These are phyloP conservation scores for Harlomillsia oculata DNA, from an alignment of 1,140 invertebrate genomes.

Conservation along the genomic window DNA sequence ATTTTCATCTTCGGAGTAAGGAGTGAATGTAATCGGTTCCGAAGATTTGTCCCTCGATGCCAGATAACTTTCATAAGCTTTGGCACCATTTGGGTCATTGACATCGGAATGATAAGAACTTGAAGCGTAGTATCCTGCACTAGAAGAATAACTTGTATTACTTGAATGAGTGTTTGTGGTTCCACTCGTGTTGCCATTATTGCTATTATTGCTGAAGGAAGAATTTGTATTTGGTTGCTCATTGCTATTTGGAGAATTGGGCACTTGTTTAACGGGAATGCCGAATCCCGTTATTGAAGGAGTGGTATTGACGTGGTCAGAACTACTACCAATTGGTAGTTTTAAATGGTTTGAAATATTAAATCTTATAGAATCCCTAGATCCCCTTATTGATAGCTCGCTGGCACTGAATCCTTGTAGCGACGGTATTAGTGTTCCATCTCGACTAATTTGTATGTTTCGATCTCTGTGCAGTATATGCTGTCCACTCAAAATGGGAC, in stretches of 20 bases:
- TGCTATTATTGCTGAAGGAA: background rate
- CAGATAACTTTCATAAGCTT: constrained; percentile 2
- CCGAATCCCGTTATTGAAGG: background rate
- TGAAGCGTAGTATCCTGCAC: background rate
- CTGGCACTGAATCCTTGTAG: no score
- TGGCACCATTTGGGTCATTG: background rate
- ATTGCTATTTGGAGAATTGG: no score
- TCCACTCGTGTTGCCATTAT: background rate
- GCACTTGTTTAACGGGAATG: background rate
- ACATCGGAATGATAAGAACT: background rate
- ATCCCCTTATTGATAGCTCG: no score
- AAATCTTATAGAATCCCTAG: no score
- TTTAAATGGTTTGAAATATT: no score
- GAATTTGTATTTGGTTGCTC: background rate
- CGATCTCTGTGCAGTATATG: constrained; percentile 27
- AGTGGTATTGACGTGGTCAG: background rate
- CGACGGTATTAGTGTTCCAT: constrained; percentile 31
- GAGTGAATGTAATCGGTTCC: background rate
- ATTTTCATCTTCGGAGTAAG: background rate
- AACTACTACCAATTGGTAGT: no score
- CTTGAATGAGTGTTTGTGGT: background rate
- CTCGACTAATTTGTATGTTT: constrained; percentile 28
- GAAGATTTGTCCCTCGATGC: background rate
- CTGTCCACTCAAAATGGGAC: constrained; percentile 28
- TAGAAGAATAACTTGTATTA: no score